These are phyloP conservation scores for Bombus turneri DNA, from an alignment of 1,140 invertebrate species.

Conservation along the genomic window DNA sequence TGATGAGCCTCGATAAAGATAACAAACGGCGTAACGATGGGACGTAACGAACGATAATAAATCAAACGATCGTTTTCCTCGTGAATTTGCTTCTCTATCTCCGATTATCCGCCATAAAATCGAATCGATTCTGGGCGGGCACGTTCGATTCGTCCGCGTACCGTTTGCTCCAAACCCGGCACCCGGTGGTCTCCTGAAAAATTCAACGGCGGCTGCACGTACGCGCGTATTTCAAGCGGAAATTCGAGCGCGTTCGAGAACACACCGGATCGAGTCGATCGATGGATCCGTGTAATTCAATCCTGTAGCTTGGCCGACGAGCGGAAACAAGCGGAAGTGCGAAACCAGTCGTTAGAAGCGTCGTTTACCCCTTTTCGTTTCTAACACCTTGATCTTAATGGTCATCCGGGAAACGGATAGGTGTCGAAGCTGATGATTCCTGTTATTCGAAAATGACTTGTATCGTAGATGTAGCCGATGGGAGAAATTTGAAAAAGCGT, in stretches of 20 bases:
- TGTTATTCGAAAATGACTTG: too few species aligned
- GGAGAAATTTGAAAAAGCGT: too few species aligned
- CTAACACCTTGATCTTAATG: not conserved
- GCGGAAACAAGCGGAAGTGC: not conserved
- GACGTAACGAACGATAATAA: constrained; percentile 38
- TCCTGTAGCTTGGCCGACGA: not conserved
- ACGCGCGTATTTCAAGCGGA: constrained; percentile 41
- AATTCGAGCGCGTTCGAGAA: constrained; percentile 21
- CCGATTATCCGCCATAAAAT: constrained; percentile 44
- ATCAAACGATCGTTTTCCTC: constrained; percentile 37
- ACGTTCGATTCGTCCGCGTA: constrained; percentile 1
- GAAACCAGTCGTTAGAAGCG: too few species aligned
- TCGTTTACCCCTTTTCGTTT: not conserved
- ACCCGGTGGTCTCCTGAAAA: constrained; percentile 29
- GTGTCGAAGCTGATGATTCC: too few species aligned
- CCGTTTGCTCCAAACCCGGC: too few species aligned
- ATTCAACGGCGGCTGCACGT: constrained; percentile 41
- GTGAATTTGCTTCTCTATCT: not conserved
- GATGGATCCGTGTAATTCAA: constrained; percentile 42
- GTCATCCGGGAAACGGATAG: not conserved
- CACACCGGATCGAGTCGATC: constrained; percentile 17
- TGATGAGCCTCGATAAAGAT: constrained; percentile 8
- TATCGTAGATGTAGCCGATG: too few species aligned
- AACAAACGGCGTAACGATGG: constrained; percentile 15
- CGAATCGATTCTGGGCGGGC: constrained; percentile 21